Evolutionary conservation across 2,797 vertebrate genomes (phyloP).

Genomic region (Enteromius paludinosus): DNA sequence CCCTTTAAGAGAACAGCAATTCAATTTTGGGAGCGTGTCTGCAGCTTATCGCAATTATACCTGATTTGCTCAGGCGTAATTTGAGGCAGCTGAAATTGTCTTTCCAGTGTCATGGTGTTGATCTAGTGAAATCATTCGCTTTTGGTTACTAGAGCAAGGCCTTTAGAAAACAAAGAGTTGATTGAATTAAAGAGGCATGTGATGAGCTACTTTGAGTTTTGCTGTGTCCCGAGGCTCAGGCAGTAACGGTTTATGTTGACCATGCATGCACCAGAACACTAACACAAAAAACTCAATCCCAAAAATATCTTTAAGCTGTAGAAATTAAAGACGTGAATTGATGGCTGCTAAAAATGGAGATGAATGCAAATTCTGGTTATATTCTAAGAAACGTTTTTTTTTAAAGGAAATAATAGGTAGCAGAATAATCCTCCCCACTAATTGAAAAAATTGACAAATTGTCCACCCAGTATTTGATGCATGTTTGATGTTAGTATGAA

Average conservation of each 20-base stretch:
- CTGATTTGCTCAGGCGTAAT: constrained; percentile 6
- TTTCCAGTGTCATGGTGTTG: constrained; percentile 27
- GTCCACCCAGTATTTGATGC: background rate
- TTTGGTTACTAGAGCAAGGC: constrained; percentile 35
- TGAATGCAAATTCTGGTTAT: background rate
- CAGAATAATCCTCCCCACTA: background rate
- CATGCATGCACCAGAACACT: background rate
- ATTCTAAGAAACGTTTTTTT: background rate
- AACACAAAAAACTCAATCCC: background rate
- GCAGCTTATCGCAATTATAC: constrained; percentile 12
- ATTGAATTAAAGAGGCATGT: constrained; percentile 55
- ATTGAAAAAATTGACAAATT: background rate
- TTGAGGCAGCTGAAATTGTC: constrained; percentile 44
- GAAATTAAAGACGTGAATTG: background rate
- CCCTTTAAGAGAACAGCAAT: constrained; percentile 12
- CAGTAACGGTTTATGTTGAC: background rate
- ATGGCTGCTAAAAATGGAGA: background rate
- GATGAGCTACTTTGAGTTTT: constrained; percentile 40
- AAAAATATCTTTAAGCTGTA: background rate
- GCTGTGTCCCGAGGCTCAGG: constrained; percentile 17
- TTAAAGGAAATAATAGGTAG: background rate
- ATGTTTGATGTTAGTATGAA: background rate
- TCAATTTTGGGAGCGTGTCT: background rate
- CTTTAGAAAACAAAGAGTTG: constrained; percentile 51
- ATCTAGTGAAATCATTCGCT: constrained; percentile 42